Base-by-base conservation (phyloP, 2,797 vertebrate species). In the Rhinogobio ventralis region DNA sequence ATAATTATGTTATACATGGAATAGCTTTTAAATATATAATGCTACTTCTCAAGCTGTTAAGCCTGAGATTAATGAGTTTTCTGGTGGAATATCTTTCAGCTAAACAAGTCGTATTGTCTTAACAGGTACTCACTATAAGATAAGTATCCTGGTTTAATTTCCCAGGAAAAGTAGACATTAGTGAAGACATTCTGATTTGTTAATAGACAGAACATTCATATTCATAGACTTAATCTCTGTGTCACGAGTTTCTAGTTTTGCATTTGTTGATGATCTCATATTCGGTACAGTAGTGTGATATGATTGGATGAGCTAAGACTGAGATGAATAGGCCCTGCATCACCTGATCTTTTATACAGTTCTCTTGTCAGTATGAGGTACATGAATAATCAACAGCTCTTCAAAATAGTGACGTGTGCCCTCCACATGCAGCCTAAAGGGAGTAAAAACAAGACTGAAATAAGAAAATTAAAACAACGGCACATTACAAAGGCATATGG, bases 391-490 rank as follows among this genome's bases (percentile, higher is more conserved):
- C 60, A 46, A 71, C 33, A 55, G 20, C 51, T 33, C 28, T 67
- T 76, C 45, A 14, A 60, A 60, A 46, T 64, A 79, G 78, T 45
- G 69, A 57, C n/a, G 36, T 45, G 45, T 82, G 68, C 28, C 77
- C 64, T 71, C 89, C 92, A 92, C 90, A 92, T 94, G 92, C 93
- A 91, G 90, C 92, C 86, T 25, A 39, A 19, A 87, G 87, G 85
- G 88, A 87, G 79, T 80, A 23, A 39, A 45, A 64, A 57, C 33
- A 60, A 72, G 81, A 80, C 39, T 2, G 68, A 71, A 57, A 66
- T 17, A 49, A 60, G 17, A 39, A n/a, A 69, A 62, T 39, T 3
- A 53, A 78, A 83, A 28, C 30, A 62, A 25, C 42, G 20, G 33
- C 73, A 84, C 46, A 82, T 64, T 72, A 49, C 81, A 53, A 72